These are phyloP conservation scores for Baccha elongata DNA, from an alignment of 2,888 invertebrate species.

Conservation along the genomic window DNA sequence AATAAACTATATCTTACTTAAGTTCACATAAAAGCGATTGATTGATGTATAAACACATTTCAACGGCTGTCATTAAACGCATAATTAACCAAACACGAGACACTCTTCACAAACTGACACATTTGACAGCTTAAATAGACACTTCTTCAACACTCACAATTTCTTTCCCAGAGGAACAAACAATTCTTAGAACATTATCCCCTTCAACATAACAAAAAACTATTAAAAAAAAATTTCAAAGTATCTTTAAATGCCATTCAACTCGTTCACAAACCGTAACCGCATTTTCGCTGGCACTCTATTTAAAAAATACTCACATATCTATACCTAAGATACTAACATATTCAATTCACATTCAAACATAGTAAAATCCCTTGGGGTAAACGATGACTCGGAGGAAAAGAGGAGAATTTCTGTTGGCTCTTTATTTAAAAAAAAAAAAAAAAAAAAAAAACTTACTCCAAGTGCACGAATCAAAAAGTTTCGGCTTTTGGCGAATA, in stretches of 20 bases:
- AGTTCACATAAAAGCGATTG: background rate
- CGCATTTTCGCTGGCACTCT: slow-evolving; percentile 9
- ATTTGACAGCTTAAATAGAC: background rate
- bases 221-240: background rate
- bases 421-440: no score
- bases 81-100: background rate
- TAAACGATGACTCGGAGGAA: background rate
- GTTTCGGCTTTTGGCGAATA: slow-evolving; percentile 67
- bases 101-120: background rate
- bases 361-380: background rate
- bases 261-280: slow-evolving; percentile 5
- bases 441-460: slow-evolving; percentile 66
- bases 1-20: no score
- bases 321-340: background rate
- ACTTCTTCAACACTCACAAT: background rate
- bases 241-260: slow-evolving; percentile 32
- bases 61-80: no score
- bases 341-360: slow-evolving; percentile 14
- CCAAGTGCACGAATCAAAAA: slow-evolving; percentile 63
- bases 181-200: background rate
- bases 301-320: background rate
- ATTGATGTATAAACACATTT: background rate
- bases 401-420: background rate
- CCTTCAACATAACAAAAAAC: background rate
- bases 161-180: background rate